Percentiles rank a stretch among this genome's conserved stretches.
These are phyloP conservation scores for Pachliopta kotzebuea DNA, from an alignment of 2,888 invertebrate genomes.

Conservation along the genomic window DNA sequence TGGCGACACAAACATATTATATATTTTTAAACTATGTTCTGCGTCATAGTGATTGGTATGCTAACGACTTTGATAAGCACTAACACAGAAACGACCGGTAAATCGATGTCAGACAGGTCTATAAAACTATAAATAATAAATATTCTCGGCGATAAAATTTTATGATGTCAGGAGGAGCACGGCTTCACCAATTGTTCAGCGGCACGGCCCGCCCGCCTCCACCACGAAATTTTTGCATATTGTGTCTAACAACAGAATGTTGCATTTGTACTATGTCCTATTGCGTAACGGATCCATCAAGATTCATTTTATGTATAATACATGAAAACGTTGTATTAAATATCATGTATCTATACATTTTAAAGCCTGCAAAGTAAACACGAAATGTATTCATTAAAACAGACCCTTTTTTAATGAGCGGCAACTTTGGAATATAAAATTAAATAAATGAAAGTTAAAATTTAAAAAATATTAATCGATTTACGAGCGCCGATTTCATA, in stretches of 20 bases:
- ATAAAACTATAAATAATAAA: slow-evolving; percentile 74
- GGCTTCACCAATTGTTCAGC: slow-evolving; percentile 54
- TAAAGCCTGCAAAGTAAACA: too few relatives aligned
- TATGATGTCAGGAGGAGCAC: slow-evolving; percentile 59
- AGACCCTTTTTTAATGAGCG: too few relatives aligned
- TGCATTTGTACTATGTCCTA: slow-evolving; percentile 12
- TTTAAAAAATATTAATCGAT: too few relatives aligned
- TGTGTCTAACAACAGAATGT: slow-evolving; percentile 29
- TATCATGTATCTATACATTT: too few relatives aligned
- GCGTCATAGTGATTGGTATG: slow-evolving; percentile 26
- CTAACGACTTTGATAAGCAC: slow-evolving; percentile 39
- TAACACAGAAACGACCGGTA: slow-evolving; percentile 40
- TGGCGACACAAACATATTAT: neutral
- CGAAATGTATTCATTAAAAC: too few relatives aligned
- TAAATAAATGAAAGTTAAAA: too few relatives aligned
- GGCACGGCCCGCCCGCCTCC: slow-evolving; percentile 36
- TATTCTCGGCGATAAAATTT: slow-evolving; percentile 71
- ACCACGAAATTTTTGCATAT: slow-evolving; percentile 34
- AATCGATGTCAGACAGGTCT: slow-evolving; percentile 54
- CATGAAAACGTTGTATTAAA: too few relatives aligned
- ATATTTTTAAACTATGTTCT: neutral
- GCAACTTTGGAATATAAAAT: too few relatives aligned
- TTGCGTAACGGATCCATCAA: neutral
- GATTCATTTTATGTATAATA: too few relatives aligned
- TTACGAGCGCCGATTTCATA: too few relatives aligned